Base-by-base conservation (phyloP, 2,113 vertebrate genomes). In the Indri indri region DNA sequence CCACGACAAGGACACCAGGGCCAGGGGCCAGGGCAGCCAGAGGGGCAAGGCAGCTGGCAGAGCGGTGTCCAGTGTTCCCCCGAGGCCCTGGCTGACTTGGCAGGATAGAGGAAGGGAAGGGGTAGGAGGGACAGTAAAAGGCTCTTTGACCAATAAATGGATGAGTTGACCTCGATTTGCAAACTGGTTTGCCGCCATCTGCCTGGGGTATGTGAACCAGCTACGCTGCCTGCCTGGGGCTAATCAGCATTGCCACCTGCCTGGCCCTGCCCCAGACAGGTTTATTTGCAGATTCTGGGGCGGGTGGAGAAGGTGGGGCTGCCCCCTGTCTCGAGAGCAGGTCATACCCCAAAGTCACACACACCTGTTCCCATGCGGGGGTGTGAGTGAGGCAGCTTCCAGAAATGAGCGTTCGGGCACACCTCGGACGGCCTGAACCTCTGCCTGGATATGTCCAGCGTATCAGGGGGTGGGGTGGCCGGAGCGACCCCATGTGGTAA, bases 401-500 rank as follows among this genome's bases (percentile, higher is more conserved):
- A 54, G 59, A 71, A 59, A 82, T 95, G 93, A 97, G 91, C 94
- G 93, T 94, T 96, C 86, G 34, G 83, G 40, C 1, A 0, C 93
- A 14, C 68, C 90, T 20, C 32, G 91, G 89, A 86, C 77, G 73
- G 76, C 81, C 95, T 80, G 93, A 96, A 94, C 34, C 59, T 94
- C 20, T 65, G 93, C 92, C 98, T 96, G 79, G 97, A 97, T 96
- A 97, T 77, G 25, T 12, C 6, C 14, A 13, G 79, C 68, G 17
- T 91, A 90, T 66, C 65, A 8, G 3, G 30, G 52, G 30, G 25
- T 20, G 90, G 81, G 63, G 54, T 45, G 68, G 90, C 20, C 66
- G 52, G 93, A 95, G 88, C 40, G 16, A 1, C 18, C 2, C 94
- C 76, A 90, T 47, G 22, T 50, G 74, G 93, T 96, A 83, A 92